Evolutionary conservation across 2,888 invertebrate species (phyloP).

Genomic region (Ormia ochracea): DNA sequence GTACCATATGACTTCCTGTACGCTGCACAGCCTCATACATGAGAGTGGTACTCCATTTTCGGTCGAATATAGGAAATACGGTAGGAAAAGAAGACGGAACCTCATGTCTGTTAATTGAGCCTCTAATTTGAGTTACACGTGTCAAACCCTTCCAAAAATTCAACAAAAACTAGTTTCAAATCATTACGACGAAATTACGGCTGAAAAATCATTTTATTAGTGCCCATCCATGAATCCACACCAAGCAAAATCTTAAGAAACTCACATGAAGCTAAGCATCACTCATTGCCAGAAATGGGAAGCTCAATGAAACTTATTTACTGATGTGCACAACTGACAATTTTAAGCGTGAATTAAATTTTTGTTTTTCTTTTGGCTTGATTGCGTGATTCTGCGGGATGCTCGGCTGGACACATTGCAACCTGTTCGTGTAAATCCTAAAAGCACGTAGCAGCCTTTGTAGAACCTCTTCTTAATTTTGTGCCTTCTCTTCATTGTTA

Average conservation of each 20-base stretch:
- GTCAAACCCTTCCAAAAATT: no score
- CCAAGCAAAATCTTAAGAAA: not conserved
- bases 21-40: no score
- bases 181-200: no score
- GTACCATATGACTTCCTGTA: no score
- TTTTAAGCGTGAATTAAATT: slow-evolving; percentile 72
- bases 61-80: no score
- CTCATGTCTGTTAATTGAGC: no score
- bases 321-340: slow-evolving; percentile 70
- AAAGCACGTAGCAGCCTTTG: slow-evolving; percentile 57
- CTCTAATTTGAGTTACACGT: no score
- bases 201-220: slow-evolving; percentile 11
- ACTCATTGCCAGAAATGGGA: slow-evolving; percentile 51
- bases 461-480: slow-evolving; percentile 37
- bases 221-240: slow-evolving; percentile 3
- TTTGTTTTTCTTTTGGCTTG: not conserved
- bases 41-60: no score
- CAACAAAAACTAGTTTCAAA: no score
- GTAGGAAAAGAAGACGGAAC: no score
- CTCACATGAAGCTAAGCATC: slow-evolving; percentile 39
- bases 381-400: slow-evolving; percentile 11
- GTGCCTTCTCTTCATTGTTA: slow-evolving; percentile 30
- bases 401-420: slow-evolving; percentile 55
- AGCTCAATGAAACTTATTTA: slow-evolving; percentile 75
- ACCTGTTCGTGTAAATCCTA: slow-evolving; percentile 61